Evolutionary conservation across 1,140 invertebrate species (phyloP), one percentile per base, ranked within the genome.

Genomic region (Brachionus rotundiformis): DNA sequence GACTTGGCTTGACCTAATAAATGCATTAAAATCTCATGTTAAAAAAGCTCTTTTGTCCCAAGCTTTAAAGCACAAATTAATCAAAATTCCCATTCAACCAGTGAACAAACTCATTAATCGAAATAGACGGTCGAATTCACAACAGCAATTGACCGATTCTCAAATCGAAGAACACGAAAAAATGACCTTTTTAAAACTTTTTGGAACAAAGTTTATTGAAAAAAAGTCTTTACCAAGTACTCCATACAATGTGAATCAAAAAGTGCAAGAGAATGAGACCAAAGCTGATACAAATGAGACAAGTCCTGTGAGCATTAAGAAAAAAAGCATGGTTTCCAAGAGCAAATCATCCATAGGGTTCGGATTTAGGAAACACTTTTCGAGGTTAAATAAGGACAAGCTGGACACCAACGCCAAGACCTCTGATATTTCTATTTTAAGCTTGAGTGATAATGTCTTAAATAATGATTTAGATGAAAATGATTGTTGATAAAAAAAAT

Each of bases 1-100:
- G 96, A 98, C 96, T 0, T 99, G 97, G 97, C 91, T 98, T n/a
- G 97, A 99, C 89, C 90, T 99, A 71, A 89, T 98, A 31, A 89
- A 98, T 85, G 95, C 95, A 3, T 94, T 98, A 88, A 96, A 98
- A 88, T 95, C 92, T 85, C 94, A 97, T 84, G 95, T 93, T 61
- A 92, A 95, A 84, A 91, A 92, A 82, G 94, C 96, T 29, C 93
- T 98, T 76, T 87, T 98, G 8, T 93, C 93, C 27, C 94, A 94
- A 88, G 92, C 91, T 73, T 11, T 81, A 33, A 79, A 79, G 49
- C 76, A 79, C 25, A 31, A 44, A 81, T 23, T 33, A 19, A 81
- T 82, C 13, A 75, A 80, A 39, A 65, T 44, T 4, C 76, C 76
- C 0, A 79, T 79, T 31, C 76, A 79, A 63, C 76, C 76, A 16